Evolutionary conservation across 2,797 vertebrate species (phyloP).

Genomic region (Gymnodraco acuticeps): DNA sequence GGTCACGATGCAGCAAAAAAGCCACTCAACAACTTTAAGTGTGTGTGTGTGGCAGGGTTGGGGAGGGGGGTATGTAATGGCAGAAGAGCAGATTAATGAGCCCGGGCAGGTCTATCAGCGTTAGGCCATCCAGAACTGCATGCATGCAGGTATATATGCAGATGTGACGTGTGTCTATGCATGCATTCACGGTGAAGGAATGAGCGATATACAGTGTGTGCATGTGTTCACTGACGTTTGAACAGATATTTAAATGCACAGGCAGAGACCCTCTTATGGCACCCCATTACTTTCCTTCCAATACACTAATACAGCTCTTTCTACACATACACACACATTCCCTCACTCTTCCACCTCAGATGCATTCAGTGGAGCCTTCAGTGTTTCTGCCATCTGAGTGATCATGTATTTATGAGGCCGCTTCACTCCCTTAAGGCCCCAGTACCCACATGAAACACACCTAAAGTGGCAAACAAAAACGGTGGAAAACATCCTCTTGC

Average conservation of each 20-base stretch:
- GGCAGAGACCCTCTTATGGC: slow-evolving; percentile 31
- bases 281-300: slow-evolving; percentile 27
- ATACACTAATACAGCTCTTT: slow-evolving; percentile 27
- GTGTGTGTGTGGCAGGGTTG: background rate
- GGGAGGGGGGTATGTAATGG: background rate
- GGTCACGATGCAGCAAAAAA: slow-evolving; percentile 48
- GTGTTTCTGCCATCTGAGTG: slow-evolving; percentile 4
- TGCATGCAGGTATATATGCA: slow-evolving; percentile 45
- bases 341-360: background rate
- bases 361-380: slow-evolving; percentile 4
- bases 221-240: slow-evolving; percentile 22
- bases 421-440: slow-evolving; percentile 57
- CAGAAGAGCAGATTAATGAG: slow-evolving; percentile 14
- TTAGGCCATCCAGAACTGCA: slow-evolving; percentile 9
- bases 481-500: slow-evolving; percentile 48
- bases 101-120: slow-evolving; percentile 7
- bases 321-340: background rate
- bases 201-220: background rate
- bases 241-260: slow-evolving; percentile 41
- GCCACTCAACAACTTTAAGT: slow-evolving; percentile 37
- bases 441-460: slow-evolving; percentile 58
- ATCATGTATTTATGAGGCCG: slow-evolving; percentile 80
- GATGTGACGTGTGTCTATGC: slow-evolving; percentile 34
- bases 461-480: slow-evolving; percentile 61
- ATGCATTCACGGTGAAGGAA: background rate